Percentiles rank a stretch among this genome's conserved stretches.
These are phyloP conservation scores for Cryptocephalus primarius DNA, from an alignment of 2,888 invertebrate genomes.

Conservation along the genomic window DNA sequence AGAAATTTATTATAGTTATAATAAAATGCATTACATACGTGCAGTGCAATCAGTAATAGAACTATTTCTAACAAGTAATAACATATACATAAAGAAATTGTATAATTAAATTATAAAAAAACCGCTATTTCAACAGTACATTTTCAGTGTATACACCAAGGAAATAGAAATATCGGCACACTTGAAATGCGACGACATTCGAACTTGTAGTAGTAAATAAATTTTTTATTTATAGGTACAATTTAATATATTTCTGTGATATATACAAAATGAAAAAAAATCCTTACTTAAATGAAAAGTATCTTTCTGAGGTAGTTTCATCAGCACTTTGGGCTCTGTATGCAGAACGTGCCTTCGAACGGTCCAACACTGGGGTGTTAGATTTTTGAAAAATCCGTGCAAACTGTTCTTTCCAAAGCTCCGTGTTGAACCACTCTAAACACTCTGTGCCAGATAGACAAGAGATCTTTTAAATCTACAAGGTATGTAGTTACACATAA, in stretches of 20 bases:
- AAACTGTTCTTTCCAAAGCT: too few relatives aligned
- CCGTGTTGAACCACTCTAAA: too few relatives aligned
- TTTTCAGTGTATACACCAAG: constrained; percentile 16
- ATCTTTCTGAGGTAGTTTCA: constrained; percentile 25
- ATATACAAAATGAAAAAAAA: constrained; percentile 7
- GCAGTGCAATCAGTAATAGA: constrained; percentile 32
- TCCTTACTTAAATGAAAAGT: neutral
- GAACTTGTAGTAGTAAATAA: too few relatives aligned
- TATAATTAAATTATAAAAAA: constrained; percentile 29
- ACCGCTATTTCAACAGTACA: constrained; percentile 25
- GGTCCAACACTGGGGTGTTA: too few relatives aligned
- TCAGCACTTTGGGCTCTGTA: constrained; percentile 20
- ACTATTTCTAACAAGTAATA: constrained; percentile 29
- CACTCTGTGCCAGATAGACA: constrained; percentile 4
- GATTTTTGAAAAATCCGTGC: too few relatives aligned
- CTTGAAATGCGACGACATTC: neutral
- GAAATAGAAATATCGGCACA: constrained; percentile 25
- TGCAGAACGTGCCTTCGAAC: neutral
- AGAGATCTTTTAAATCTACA: constrained; percentile 11
- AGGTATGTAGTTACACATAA: constrained; percentile 12
- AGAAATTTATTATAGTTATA: constrained; percentile 25
- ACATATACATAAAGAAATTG: constrained; percentile 30
- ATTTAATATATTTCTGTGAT: constrained; percentile 9
- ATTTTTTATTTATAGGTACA: too few relatives aligned
- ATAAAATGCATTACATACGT: constrained; percentile 33